These are phyloP conservation scores for Enteromius afrohamiltoni DNA, from an alignment of 2,797 vertebrate genomes.

Conservation along the genomic window DNA sequence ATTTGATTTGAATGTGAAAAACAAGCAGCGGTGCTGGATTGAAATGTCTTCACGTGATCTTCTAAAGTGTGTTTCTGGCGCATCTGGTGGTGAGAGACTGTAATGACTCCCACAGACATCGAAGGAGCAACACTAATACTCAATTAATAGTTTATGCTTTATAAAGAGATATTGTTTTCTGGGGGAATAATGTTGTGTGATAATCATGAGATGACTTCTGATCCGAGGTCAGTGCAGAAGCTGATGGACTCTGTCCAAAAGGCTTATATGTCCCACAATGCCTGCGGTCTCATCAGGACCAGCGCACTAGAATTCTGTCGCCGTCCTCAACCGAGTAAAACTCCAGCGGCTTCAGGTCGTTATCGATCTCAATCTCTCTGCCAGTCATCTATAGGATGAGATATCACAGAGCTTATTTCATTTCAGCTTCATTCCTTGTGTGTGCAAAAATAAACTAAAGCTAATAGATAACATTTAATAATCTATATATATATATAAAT, in stretches of 20 bases:
- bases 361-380: slow-evolving; percentile 87
- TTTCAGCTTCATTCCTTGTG: background rate
- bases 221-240: background rate
- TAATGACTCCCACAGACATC: background rate
- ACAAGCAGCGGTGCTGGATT: background rate
- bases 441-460: too few species aligned
- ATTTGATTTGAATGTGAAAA: background rate
- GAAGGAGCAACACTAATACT: background rate
- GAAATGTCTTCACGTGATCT: background rate
- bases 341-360: slow-evolving; percentile 87
- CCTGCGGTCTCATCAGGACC: slow-evolving; percentile 73
- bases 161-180: background rate
- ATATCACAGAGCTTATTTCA: background rate
- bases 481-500: too few species aligned
- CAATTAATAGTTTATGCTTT: background rate
- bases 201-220: background rate
- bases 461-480: too few species aligned
- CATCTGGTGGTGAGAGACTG: background rate
- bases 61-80: background rate
- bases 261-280: background rate
- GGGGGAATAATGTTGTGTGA: background rate
- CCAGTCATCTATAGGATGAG: slow-evolving; percentile 77
- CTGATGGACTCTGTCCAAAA: background rate
- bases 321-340: slow-evolving; percentile 92
- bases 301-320: slow-evolving; percentile 88